phyloP scores from a whole-genome alignment of 2,113 vertebrate species.

The Ploceus nigricollis region DNA sequence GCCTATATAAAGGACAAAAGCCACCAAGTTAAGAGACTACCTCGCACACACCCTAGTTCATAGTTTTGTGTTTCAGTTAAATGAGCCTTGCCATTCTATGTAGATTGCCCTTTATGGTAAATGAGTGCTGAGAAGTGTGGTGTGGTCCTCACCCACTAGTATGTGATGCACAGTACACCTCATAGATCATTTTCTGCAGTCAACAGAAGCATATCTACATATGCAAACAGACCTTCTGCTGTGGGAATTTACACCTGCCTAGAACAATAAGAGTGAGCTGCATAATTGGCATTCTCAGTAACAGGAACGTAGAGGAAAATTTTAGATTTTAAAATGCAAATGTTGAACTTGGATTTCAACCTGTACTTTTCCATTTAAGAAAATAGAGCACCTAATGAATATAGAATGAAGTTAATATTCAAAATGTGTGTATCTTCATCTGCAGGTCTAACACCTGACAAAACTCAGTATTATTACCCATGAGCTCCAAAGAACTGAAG shows the following conservation, averaged over 20 bases:
- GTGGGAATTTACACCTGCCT: background rate
- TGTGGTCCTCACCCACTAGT: background rate
- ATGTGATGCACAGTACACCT: background rate
- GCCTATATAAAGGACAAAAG: background rate
- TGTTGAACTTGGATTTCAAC: background rate
- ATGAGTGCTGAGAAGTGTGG: background rate
- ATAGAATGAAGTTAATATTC: background rate
- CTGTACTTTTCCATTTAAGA: background rate
- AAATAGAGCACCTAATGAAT: background rate
- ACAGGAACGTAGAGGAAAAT: rapidly evolving
- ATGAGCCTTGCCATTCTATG: background rate
- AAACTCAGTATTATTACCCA: background rate
- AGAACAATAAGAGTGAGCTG: background rate
- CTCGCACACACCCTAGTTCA: background rate
- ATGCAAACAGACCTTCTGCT: background rate
- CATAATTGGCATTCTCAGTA: background rate
- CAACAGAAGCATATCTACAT: background rate
- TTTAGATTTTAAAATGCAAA: background rate
- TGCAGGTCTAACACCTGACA: background rate
- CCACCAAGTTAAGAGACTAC: background rate
- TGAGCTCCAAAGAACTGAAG: background rate
- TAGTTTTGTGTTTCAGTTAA: background rate
- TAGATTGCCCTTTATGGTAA: background rate
- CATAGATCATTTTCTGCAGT: background rate
- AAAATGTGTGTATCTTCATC: background rate